Evolutionary conservation across 1,140 invertebrate genomes (phyloP), one percentile per base, ranked within the genome.

Genomic region (Atta colombica): DNA sequence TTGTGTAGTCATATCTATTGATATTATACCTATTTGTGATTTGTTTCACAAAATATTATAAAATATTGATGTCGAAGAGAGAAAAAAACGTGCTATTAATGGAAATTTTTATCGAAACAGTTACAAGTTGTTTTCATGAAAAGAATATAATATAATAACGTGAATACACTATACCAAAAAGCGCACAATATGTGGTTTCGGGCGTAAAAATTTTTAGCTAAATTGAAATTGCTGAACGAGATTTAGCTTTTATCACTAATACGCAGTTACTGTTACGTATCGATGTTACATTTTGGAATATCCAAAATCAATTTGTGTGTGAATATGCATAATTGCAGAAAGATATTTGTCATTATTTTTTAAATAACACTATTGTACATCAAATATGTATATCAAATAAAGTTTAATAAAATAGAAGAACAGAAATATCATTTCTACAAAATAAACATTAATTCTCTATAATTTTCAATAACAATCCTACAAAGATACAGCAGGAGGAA

Each of bases 191-290:
- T 14, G 35, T 61, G 53, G 55, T 53, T 61, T 31, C 39, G 35
- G 39, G 28, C 65, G 66, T 51, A 85, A 51, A 81, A 86, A 82
- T 60, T 87, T 74, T 82, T 74, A 74, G 49, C 60, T 53, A 84
- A 87, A 87, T 87, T 84, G 66, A 28, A 87, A 84, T 65, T 78
- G 35, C 21, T 18, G 28, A 58, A 51, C 25, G 21, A 31, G 51
- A 66, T 85, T 77, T 63, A 51, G 21, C 31, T 63, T 85, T 85
- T 77, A 63, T 53, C 51, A 28, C 25, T 81, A 81, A 81, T 72
- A 71, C 16, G 35, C 66, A 58, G n/a, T 58, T 72, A 63, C 16
- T 61, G 58, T 77, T 63, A 65, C 18, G n/a, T 21, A 31, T 45
- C 14, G 66, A 39, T 35, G 45, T 55, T 55, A 68, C 16, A 14